Base-by-base conservation (phyloP, 1,140 invertebrate species). In the Drosophila teissieri region DNA sequence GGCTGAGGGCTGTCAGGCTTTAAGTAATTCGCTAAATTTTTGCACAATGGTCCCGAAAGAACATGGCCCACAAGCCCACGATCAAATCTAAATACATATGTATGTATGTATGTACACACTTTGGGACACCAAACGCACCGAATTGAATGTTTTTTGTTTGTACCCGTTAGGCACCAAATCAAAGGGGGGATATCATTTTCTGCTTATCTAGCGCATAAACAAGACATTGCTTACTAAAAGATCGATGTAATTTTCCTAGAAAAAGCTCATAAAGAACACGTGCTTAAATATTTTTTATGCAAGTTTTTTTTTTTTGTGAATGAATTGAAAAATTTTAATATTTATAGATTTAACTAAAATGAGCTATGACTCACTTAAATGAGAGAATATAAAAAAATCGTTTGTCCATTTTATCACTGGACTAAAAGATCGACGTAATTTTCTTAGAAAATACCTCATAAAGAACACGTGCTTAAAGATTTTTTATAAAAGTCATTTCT, bases 21-120 rank as follows among this genome's bases (percentile, higher is more conserved):
- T 8, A 55, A 84, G 80, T 84, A 80, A 84, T 89, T 89, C 80
- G 63, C 62, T 53, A 80, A 90, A 89, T 90, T 73, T 72, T 73
- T 84, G 69, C 73, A 78, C 24, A 57, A 36, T 70, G 76, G 65
- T 63, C 63, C 64, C 42, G 76, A 77, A 89, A 69, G 27, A 69
- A 89, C 58, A 73, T 76, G 74, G 56, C 63, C 63, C 58, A 24
- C 24, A 4, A 42, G n/a, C 37, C 45, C 31, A 39, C 27, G 19
- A 12, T 14, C 19, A 34, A 67, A 56, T 56, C 65, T 55, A 72
- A 72, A 70, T 55, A 10, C 31, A 31, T 31, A 31, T 1, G 8
- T 31, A 10, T 2, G 2, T 31, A 31, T 31, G 6, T 8, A 7
- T 7, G 8, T 10, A 31, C 51, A 15, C 40, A 39, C 51, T 57